Base-by-base conservation (phyloP, 2,113 vertebrate genomes). In the Elephantulus edwardii region DNA sequence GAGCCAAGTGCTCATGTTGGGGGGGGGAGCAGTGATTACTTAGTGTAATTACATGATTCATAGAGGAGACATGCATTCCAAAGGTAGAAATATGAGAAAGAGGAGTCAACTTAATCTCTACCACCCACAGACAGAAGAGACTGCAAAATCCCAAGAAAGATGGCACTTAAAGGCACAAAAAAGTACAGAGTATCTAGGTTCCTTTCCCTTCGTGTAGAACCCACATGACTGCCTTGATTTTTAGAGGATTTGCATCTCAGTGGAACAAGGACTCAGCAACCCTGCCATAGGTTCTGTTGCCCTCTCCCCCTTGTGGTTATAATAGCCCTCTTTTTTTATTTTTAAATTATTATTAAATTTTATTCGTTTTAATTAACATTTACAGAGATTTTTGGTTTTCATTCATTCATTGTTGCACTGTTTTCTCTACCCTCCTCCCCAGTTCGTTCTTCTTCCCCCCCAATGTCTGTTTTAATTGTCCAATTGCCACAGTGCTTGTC, bases 121-220 rank as follows among this genome's bases (percentile, higher is more conserved):
- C 81, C 62, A n/a, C 62, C 48, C 75, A 74, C 40, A 54, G 74
- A 48, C 33, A 83, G 66, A 68, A 64, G 26, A 38, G 76, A 58
- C 28, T 81, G 48, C 72, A 16, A 72, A 54, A 13, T 66, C 71
- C 81, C 3, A 8, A n/a, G 56, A 75, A 83, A 50, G 81, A 54
- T 7, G 42, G 58, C 79, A 48, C 76, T 62, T n/a, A 26, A 96
- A 96, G 96, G 95, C 94, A 96, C 88, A 35, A 10, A 66, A 83
- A 46, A 80, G 81, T 44, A 68, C 35, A 88, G 54, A n/a, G 33
- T 5, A 3, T 66, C 52, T n/a, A 50, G 80, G 71, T 44, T 44
- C 48, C 30, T 3, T 60, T 30, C 50, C 60, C 68, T 68, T n/a
- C 83, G 74, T 50, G 38, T 66, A 79, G 74, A 80, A 11, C 56